Base-by-base conservation (phyloP, 2,113 vertebrate species). In the Aegithalos caudatus region DNA sequence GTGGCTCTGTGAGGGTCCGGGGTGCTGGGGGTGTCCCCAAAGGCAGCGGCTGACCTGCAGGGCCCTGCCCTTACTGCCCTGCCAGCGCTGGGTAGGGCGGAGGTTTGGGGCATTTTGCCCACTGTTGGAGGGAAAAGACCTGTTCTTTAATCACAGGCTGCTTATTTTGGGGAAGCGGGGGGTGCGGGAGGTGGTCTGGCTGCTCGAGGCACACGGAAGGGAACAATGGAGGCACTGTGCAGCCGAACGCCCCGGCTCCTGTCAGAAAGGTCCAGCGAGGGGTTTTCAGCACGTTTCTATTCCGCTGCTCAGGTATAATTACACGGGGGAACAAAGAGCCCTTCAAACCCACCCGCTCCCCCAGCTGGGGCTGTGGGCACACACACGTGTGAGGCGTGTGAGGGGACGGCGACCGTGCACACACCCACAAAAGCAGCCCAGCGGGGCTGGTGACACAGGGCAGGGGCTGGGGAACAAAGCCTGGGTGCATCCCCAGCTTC, bases 271-370 rank as follows among this genome's bases (percentile, higher is more conserved):
- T 82, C 88, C 82, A 74, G 89, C 2, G 6, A 90, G 70, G 93
- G 66, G 73, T 87, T 97, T 97, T 96, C 96, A 97, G 74, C 96
- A 95, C 80, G 47, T 97, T 97, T 70, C 88, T 80, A 96, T 97
- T 97, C 94, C 92, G 45, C 56, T 18, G 71, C 88, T 74, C 66
- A 66, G 94, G 84, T 97, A 96, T 94, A 96, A 95, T 97, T 97
- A 94, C 96, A 91, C 3, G 1, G 56, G 67, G 71, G 80, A 96
- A 97, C 97, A 97, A 96, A 95, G 95, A 92, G 80, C 94, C 95
- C 90, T 97, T 97, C 66, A 96, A 72, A 50, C 38, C 53, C 53
- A 42, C 71, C 82, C 2, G 1, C 40, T 73, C 51, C 61, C 51
- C 69, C 33, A 8, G 72, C 60, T 23, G 51, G 24, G 69, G 33